Evolutionary conservation across 92 coral and sea anemone genomes (phyloP).

Genomic region (Hydrozoanthus gracilis): DNA sequence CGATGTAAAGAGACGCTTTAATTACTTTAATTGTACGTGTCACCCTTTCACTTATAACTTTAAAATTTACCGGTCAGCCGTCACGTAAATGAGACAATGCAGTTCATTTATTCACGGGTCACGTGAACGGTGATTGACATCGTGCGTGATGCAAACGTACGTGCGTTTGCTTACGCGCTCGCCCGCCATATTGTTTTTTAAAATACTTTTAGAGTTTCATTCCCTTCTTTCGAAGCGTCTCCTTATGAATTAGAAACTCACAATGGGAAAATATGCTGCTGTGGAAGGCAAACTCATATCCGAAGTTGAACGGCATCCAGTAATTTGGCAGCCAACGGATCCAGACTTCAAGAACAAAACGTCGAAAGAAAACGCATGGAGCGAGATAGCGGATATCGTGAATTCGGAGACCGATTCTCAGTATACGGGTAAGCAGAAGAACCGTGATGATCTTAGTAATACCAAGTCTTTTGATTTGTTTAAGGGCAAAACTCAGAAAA

Average conservation of each 20-base stretch:
- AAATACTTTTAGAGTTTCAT: background rate
- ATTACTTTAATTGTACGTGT: too few relatives aligned
- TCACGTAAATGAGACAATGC: constrained; percentile 27
- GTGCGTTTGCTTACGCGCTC: constrained; percentile 49
- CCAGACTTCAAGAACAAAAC: constrained; percentile 54
- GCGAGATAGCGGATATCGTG: constrained; percentile 42
- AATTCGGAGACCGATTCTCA: constrained; percentile 45
- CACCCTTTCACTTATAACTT: too few relatives aligned
- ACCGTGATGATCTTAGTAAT: background rate
- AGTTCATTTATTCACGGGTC: constrained; percentile 17
- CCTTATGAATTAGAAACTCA: constrained; percentile 23
- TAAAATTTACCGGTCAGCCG: background rate
- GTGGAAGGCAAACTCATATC: constrained; percentile 43
- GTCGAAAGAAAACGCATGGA: constrained; percentile 51
- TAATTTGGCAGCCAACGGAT: constrained; percentile 53
- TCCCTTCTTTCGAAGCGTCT: background rate
- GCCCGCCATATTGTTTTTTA: constrained; percentile 37
- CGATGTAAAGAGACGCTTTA: too few relatives aligned
- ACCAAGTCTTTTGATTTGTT: background rate
- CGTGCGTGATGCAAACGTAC: constrained; percentile 48
- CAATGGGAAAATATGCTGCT: constrained; percentile 47
- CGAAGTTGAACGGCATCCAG: constrained; percentile 46
- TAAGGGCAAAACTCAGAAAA: background rate
- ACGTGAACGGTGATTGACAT: constrained; percentile 46
- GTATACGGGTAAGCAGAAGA: constrained; percentile 22